These are phyloP conservation scores for Mus musculus DNA, from an alignment of 2,113 vertebrate genomes.

Conservation along the genomic window GRCm39 chr7:125086501-125087000, in stretches of 20 bases:
- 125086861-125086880: not conserved
- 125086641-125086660: not conserved
- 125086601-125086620: not conserved
- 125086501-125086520: not conserved
- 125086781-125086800: no score
- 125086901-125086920: not conserved
- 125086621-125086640: not conserved
- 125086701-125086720: not conserved
- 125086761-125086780: not conserved
- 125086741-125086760: not conserved
- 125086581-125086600: not conserved
- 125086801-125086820: no score
- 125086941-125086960: not conserved
- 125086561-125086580: not conserved
- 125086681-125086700: not conserved
- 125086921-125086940: not conserved
- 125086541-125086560: not conserved
- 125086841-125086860: not conserved
- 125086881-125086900: not conserved
- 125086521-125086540: fast-evolving
- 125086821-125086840: not conserved
- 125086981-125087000: not conserved
- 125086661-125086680: not conserved
- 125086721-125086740: not conserved
- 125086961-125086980: not conserved